A percentile compares a stretch with the other conserved stretches of the same genome.
Conservation (phyloP, 2,888 invertebrate species). For the Prosapia bicincta region DNA sequence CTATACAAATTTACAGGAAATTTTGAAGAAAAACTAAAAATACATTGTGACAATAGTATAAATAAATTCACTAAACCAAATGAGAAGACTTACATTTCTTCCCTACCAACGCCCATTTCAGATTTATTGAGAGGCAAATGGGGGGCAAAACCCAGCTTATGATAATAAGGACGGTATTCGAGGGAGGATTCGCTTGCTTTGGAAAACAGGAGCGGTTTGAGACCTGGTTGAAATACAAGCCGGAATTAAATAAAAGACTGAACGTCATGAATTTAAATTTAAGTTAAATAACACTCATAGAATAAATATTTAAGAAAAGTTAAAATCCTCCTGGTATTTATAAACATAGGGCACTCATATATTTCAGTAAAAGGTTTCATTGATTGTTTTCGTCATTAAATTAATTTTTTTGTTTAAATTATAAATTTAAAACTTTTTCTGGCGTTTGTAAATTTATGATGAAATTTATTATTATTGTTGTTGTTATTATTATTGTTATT, state of each 20-base stretch:
- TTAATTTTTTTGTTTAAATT: too few species aligned
- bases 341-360: too few species aligned
- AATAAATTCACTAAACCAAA: neutral
- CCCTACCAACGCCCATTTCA: neutral
- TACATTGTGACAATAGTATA: neutral
- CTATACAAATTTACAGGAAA: too few species aligned
- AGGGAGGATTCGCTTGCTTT: neutral
- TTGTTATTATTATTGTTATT: too few species aligned
- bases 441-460: too few species aligned
- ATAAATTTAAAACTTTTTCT: too few species aligned
- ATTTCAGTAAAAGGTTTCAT: too few species aligned
- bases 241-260: neutral
- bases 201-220: neutral
- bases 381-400: too few species aligned
- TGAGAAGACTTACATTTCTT: neutral
- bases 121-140: neutral
- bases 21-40: too few species aligned
- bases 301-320: neutral
- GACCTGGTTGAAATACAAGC: neutral
- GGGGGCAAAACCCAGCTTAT: neutral
- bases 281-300: neutral
- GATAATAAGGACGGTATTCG: neutral
- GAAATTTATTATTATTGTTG: too few species aligned
- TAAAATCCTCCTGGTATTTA: too few species aligned
- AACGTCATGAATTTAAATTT: neutral